Conservation (phyloP, 2,888 invertebrate genomes). For the Boloria euphrosyne region DNA sequence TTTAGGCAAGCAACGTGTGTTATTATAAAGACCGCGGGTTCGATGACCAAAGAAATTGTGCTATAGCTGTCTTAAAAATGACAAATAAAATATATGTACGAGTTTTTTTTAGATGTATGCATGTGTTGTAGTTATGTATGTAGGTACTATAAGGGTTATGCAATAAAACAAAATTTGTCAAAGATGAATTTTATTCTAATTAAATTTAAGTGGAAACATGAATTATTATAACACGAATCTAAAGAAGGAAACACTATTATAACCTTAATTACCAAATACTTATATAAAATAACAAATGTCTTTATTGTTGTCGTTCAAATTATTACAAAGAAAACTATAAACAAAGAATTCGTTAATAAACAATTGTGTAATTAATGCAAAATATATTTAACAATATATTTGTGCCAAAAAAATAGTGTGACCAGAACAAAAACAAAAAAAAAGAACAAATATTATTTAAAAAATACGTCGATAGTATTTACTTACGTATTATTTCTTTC, state of each 20-base stretch:
- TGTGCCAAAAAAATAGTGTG: slow-evolving; percentile 30
- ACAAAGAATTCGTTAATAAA: slow-evolving; percentile 21
- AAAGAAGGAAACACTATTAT: slow-evolving; percentile 81
- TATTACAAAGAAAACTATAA: slow-evolving; percentile 39
- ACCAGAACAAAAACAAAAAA: slow-evolving; percentile 35
- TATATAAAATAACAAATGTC: slow-evolving; percentile 80
- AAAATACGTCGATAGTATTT: neutral
- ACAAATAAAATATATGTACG: too few relatives aligned
- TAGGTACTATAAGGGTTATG: neutral
- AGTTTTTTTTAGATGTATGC: too few relatives aligned
- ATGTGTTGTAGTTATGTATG: too few relatives aligned
- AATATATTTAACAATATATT: slow-evolving; percentile 46
- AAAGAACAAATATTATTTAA: slow-evolving; percentile 1
- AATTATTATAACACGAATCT: slow-evolving; percentile 82
- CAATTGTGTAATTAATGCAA: slow-evolving; percentile 34
- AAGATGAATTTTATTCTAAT: slow-evolving; percentile 81
- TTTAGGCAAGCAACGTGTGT: too few relatives aligned
- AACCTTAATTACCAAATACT: slow-evolving; percentile 80
- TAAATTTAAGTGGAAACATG: slow-evolving; percentile 82
- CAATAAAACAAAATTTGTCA: slow-evolving; percentile 66
- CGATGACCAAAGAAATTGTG: too few relatives aligned
- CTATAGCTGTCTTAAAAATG: too few relatives aligned
- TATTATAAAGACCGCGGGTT: too few relatives aligned
- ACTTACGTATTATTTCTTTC: slow-evolving; percentile 32
- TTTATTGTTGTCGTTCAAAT: slow-evolving; percentile 65